Evolutionary conservation across 2,797 vertebrate species (phyloP), one percentile per base, ranked within the genome.

Genomic region (Sphenopsis melanotis): DNA sequence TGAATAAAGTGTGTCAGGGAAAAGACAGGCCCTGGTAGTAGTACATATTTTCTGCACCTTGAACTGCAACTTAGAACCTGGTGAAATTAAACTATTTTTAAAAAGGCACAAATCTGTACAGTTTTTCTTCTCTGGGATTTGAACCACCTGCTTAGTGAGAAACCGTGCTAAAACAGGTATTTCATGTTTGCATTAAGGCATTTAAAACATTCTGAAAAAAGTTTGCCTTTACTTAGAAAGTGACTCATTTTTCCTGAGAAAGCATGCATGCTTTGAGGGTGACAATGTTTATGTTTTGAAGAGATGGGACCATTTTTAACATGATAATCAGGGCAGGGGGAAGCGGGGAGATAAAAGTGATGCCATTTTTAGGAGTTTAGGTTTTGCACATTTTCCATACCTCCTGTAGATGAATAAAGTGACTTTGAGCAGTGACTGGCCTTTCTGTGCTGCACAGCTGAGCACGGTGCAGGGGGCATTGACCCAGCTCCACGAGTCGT

Each of bases 241-340:
- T 83, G 84, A 89, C 60, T 95, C 46, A 85, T 85, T 92, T 92
- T 93, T 91, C 63, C 53, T 55, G 69, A 60, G 76, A 84, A 94
- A 88, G 50, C 32, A 47, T 5, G 2, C 1, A 3, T 1, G 1
- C 36, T 95, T 95, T 90, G 63, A 90, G 72, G 47, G 36, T 89
- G 92, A 52, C 53, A 66, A 21, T 89, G 66, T 79, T 90, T 89
- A 68, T 66, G 39, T 89, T 93, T 88, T 78, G 65, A 86, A 78
- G 78, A 86, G 46, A 81, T 36, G 49, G 34, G 34, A 68, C 47
- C 61, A 47, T 86, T 93, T 95, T 90, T 93, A 92, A 86, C 49
- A 24, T 27, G 42, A 39, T 41, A 68, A 77, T 77, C 47, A 44
- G 84, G 49, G 10, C 5, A 7, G 24, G 55, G 21, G 16, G 29